Evolutionary conservation across 2,113 vertebrate genomes (phyloP), one percentile per base, ranked within the genome.

Genomic region (Lucifuga dentata): DNA sequence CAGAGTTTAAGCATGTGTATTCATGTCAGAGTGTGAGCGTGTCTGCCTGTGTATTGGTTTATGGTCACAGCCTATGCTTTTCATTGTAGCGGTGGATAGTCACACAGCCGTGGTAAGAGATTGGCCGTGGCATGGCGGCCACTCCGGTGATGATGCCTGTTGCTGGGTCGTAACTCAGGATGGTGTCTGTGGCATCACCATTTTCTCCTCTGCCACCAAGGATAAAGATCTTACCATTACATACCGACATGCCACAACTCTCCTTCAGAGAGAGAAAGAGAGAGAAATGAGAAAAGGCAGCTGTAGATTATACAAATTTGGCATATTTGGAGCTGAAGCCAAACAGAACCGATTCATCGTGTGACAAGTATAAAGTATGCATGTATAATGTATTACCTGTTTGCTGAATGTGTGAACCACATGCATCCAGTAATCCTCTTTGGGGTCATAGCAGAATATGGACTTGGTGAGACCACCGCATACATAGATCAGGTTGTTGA

Each of bases 231-330:
- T 99, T 99, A 29, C 98, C 97, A 36, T 99, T 99, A 77, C 97
- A 99, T 50, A 99, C 96, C 5, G 97, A 98, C 98, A 99, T 99
- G 67, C 98, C 98, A 69, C 97, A 98, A 66, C 97, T 98, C 92
- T 99, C 98, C 98, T 99, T 92, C 70, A 86, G 52, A 75, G 21
- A 75, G 21, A 57, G 44, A 33, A 16, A 48, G 8, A 39, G 13
- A 36, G 0, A 11, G 23, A 23, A 10, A 40, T 40, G 6, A 52
- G 24, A 36, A 19, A 7, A 2, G 16, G 13, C 3, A 32, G 11
- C 26, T 3, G 32, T 10, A 43, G 8, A 50, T 8, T 3, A 11
- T 24, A 38, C 5, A n/a, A 24, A 32, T 1, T 1, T 0, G 13
- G 17, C 6, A 36, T 52, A 44, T 17, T 6, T 19, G 13, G 15